Conservation (phyloP, 2,113 vertebrate species). For the Thermophis baileyi region DNA sequence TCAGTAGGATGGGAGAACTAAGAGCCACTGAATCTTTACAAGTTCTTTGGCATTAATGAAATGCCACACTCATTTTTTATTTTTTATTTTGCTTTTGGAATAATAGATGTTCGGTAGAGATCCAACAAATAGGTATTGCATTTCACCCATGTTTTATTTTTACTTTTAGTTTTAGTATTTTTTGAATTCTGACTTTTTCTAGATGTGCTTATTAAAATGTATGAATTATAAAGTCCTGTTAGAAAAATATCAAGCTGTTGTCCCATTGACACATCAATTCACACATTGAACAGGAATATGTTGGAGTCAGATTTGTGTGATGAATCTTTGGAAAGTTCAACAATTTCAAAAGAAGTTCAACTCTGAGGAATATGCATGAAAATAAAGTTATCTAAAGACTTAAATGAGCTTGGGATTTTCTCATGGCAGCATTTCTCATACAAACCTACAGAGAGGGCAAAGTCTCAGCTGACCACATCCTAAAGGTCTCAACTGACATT, state of each 20-base stretch:
- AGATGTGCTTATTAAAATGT: not conserved
- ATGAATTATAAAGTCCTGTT: not conserved
- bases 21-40: not conserved
- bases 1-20: not conserved
- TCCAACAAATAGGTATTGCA: not conserved
- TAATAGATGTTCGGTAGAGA: not conserved
- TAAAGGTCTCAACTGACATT: not conserved
- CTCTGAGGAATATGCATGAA: not conserved
- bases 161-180: not conserved
- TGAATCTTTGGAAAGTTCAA: not conserved
- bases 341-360: not conserved
- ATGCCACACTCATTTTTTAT: not conserved
- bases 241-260: not conserved
- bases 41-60: not conserved
- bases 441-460: not conserved
- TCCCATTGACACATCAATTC: not conserved
- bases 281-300: not conserved
- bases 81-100: not conserved
- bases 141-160: not conserved
- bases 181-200: not conserved
- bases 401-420: not conserved
- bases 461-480: not conserved
- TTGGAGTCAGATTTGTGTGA: not conserved
- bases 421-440: not conserved
- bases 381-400: not conserved